phyloP scores from a whole-genome alignment of 2,797 vertebrate species.

The Manis pentadactyla region DNA sequence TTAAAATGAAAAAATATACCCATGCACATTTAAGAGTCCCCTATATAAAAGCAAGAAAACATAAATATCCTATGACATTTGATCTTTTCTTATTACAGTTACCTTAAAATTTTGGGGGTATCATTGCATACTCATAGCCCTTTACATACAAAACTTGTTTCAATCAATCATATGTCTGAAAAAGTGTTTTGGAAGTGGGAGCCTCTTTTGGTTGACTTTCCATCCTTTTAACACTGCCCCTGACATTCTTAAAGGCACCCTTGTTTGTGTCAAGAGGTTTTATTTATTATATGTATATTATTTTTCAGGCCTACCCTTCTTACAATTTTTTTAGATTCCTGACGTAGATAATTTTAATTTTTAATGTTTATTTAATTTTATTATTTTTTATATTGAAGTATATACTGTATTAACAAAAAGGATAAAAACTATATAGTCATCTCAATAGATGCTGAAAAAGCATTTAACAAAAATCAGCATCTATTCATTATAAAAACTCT shows the following conservation, averaged over 20 bases:
- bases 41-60: constrained; percentile 15
- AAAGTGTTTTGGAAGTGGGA: not conserved
- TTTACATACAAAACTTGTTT: not conserved
- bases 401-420: too few species aligned
- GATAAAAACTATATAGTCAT: too few species aligned
- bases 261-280: not conserved
- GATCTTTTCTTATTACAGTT: not conserved
- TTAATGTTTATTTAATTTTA: too few species aligned
- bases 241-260: not conserved
- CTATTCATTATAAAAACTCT: too few species aligned
- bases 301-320: not conserved
- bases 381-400: too few species aligned
- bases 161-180: not conserved
- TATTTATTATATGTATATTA: not conserved
- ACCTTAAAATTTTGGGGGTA: not conserved
- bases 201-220: not conserved
- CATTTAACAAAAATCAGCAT: too few species aligned
- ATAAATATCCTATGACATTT: not conserved
- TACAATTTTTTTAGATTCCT: too few species aligned
- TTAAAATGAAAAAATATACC: constrained; percentile 24
- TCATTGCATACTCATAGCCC: not conserved
- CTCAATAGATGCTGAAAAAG: too few species aligned
- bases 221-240: not conserved
- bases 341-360: too few species aligned
- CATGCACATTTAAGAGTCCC: not conserved